Evolutionary conservation across 2,888 invertebrate species (phyloP).

Genomic region (Julus scandinavius): DNA sequence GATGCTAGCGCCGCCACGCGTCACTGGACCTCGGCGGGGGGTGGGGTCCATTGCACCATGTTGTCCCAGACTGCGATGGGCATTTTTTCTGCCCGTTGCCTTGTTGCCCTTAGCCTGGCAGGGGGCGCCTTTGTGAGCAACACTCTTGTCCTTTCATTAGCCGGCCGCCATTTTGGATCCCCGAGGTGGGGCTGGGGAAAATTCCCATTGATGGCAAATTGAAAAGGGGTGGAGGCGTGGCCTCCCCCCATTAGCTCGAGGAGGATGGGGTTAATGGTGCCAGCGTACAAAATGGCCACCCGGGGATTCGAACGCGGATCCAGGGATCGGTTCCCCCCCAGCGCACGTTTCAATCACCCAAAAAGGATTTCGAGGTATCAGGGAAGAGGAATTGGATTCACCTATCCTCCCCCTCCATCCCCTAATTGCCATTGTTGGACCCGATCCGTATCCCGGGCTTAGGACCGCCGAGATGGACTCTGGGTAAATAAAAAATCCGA

Average conservation of each 20-base stretch:
- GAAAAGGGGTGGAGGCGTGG: slow-evolving; percentile 34
- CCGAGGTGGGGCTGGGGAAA: not conserved
- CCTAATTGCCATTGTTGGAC: not conserved
- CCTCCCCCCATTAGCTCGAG: slow-evolving; percentile 20
- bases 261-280: slow-evolving; percentile 25
- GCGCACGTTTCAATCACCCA: slow-evolving; percentile 13
- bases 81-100: not conserved
- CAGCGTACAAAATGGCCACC: slow-evolving; percentile 18
- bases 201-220: slow-evolving; percentile 13
- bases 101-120: not conserved
- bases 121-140: not conserved
- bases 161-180: not conserved
- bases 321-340: not conserved
- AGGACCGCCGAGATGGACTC: not conserved
- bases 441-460: not conserved
- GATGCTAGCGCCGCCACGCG: slow-evolving; percentile 42
- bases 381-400: slow-evolving; percentile 29
- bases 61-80: not conserved
- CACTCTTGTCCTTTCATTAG: not conserved
- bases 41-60: not conserved
- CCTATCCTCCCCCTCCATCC: not conserved
- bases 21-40: not conserved
- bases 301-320: slow-evolving; percentile 9
- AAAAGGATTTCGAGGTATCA: slow-evolving; percentile 42
- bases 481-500: not conserved